Conservation (phyloP, 2,888 invertebrate species). For the Anodontia alba region DNA sequence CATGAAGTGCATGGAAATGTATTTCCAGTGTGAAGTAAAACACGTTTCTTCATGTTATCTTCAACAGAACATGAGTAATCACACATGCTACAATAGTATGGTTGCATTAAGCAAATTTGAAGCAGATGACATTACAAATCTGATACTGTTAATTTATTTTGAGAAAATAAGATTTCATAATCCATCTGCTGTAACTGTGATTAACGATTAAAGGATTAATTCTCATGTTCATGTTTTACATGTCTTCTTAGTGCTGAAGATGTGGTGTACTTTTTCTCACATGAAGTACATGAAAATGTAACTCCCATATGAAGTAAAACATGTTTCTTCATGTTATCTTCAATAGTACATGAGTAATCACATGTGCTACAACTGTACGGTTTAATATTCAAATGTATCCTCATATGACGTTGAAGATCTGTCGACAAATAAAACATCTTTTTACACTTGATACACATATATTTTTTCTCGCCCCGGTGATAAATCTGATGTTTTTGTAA, state of each 20-base stretch:
- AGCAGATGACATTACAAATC: slow-evolving; percentile 9
- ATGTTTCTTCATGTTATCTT: slow-evolving; percentile 4
- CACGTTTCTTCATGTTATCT: neutral
- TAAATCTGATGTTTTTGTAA: neutral
- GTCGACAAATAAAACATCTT: slow-evolving; percentile 6
- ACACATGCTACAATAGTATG: neutral
- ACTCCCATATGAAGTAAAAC: neutral
- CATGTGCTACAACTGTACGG: neutral
- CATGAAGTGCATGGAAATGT: neutral
- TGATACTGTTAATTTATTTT: too few relatives aligned
- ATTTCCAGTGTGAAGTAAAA: neutral
- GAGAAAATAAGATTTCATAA: too few relatives aligned
- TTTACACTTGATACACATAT: slow-evolving; percentile 10
- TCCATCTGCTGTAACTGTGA: too few relatives aligned
- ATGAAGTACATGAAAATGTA: neutral
- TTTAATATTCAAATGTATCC: neutral
- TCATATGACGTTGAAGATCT: slow-evolving; percentile 15
- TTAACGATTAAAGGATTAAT: too few relatives aligned
- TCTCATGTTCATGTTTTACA: too few relatives aligned
- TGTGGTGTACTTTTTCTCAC: too few relatives aligned
- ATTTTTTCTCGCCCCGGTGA: slow-evolving; percentile 12
- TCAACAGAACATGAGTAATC: neutral
- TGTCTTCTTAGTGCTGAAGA: too few relatives aligned
- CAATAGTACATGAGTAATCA: neutral
- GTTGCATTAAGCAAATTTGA: neutral